A percentile compares a stretch with the other conserved stretches of the same genome.
Conservation (phyloP, 1,140 invertebrate species). For the Lysiphlebus fabarum region DNA sequence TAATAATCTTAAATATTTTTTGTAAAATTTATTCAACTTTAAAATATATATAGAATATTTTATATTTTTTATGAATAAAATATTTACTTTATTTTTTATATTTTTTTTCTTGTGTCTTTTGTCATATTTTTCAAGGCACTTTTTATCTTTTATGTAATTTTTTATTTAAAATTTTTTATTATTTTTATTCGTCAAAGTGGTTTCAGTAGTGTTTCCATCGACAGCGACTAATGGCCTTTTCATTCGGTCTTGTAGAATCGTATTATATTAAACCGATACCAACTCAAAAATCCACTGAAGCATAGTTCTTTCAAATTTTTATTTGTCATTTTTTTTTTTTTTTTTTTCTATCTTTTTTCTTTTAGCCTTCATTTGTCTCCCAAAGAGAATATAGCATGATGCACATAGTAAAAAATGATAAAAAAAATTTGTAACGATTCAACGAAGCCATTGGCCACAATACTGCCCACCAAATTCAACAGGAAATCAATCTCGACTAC, state of each 20-base stretch:
- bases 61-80: too few species aligned
- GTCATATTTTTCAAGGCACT: not conserved
- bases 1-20: too few species aligned
- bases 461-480: conserved; percentile 19
- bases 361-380: conserved; percentile 23
- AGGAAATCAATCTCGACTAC: conserved; percentile 24
- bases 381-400: conserved; percentile 20
- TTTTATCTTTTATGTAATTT: conserved; percentile 17
- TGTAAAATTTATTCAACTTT: too few species aligned
- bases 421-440: conserved; percentile 22
- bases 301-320: conserved; percentile 11
- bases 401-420: conserved; percentile 1
- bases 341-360: conserved; percentile 1
- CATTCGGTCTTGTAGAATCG: conserved; percentile 40
- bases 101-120: too few species aligned
- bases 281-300: conserved; percentile 31
- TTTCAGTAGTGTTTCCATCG: conserved; percentile 29
- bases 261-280: conserved; percentile 40
- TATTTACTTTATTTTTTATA: too few species aligned
- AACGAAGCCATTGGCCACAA: conserved; percentile 25
- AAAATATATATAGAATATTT: too few species aligned
- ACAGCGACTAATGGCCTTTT: conserved; percentile 40
- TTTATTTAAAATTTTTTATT: conserved; percentile 18
- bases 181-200: conserved; percentile 12
- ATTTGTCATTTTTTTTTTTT: not conserved